These are phyloP conservation scores for Aldabrachelys gigantea DNA, from an alignment of 2,113 vertebrate genomes.

Conservation along the genomic window DNA sequence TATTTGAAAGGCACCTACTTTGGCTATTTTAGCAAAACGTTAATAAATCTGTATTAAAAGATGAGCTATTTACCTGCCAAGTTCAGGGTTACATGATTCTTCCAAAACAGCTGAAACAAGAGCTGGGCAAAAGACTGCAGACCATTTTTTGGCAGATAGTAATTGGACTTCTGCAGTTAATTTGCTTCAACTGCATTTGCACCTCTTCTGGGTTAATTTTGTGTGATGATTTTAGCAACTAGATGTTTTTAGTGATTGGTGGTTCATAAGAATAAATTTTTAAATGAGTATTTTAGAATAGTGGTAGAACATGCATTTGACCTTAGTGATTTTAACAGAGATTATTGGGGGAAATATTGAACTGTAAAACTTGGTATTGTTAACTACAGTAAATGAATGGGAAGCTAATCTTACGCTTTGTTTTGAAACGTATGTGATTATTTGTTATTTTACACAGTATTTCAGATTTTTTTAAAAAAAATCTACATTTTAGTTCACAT, in stretches of 20 bases:
- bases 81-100: neutral
- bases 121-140: neutral
- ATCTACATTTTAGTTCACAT: neutral
- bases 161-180: neutral
- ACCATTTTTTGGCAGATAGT: neutral
- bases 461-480: neutral
- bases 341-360: neutral
- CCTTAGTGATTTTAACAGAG: neutral
- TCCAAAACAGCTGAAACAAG: neutral
- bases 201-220: neutral
- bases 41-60: neutral
- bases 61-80: neutral
- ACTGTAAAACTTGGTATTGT: too few species aligned
- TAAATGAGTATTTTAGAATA: neutral
- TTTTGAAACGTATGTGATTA: neutral
- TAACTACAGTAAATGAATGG: neutral
- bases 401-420: neutral
- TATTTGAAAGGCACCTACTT: neutral
- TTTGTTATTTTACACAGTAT: neutral
- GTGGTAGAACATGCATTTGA: neutral
- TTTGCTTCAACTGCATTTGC: neutral
- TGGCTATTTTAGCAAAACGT: neutral
- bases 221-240: neutral
- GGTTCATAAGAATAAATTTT: neutral
- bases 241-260: neutral